Base-by-base conservation (phyloP, 1,140 invertebrate species). In the Onthophagus taurus region DNA sequence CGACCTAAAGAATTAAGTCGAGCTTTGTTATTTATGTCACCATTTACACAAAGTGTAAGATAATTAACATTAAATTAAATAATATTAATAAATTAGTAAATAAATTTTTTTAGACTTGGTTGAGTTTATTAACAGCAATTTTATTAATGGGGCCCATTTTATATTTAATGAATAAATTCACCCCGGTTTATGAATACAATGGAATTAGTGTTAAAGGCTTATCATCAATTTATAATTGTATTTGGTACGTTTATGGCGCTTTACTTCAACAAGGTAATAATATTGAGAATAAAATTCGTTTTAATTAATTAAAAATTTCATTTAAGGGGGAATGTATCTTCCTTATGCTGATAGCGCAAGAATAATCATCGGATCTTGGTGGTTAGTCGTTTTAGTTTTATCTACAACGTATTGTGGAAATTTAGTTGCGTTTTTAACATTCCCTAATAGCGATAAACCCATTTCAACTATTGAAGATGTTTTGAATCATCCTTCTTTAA, bases 371-470 rank as follows among this genome's bases (percentile, higher is more conserved):
- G 87, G 85, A 0, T 80, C 86, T 3, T 96, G 91, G 91, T 95
- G 91, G 90, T 61, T 96, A 9, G 85, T 91, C 9, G 89, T 91
- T 2, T 74, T 95, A 43, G 83, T 95, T 0, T 71, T 93, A 0
- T 83, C 92, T 0, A 92, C 91, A 2, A 92, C 89, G 0, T 97
- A 95, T 65, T 89, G 85, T 26, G 90, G 90, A 4, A 93, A 89
- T 65, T 72, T 96, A 17, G 89, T 95, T 0, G 91, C 91, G 3
- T 92, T 92, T 59, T 71, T 97, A 6, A 95, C 92, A 1, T 94
- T 95, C 60, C 89, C 90, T 0, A 82, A 84, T 61, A 83, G 88
- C 56, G 81, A 89, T 56, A 72, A 74, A 4, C 74, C 85, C 0
- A 77, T 93, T 1, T 77, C 83, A 4, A 82, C 76, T 0, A 60